phyloP scores from a whole-genome alignment of 2,113 vertebrate species.

The Toxostoma redivivum region DNA sequence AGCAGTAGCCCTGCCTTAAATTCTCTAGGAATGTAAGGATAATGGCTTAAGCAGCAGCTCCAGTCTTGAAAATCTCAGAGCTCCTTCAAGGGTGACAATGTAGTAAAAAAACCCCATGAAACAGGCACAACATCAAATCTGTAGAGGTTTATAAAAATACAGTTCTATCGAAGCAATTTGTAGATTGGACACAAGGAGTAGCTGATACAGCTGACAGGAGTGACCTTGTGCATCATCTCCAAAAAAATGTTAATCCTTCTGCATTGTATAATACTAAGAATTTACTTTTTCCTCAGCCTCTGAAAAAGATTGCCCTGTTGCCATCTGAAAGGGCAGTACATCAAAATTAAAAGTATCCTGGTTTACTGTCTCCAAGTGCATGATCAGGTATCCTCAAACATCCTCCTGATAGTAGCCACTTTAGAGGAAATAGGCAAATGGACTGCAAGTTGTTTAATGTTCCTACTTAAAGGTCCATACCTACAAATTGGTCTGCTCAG shows the following conservation, averaged over 20 bases:
- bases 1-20: neutral
- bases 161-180: neutral
- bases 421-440: neutral
- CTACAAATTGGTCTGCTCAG: neutral
- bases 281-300: neutral
- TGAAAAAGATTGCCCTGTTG: neutral
- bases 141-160: neutral
- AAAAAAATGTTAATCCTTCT: neutral
- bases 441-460: neutral
- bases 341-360: neutral
- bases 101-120: rapidly evolving
- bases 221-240: neutral
- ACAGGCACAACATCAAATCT: neutral
- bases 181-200: neutral
- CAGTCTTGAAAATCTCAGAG: neutral
- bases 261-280: neutral
- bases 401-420: neutral
- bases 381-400: neutral
- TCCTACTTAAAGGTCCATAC: neutral
- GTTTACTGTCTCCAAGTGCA: neutral
- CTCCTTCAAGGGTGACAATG: neutral
- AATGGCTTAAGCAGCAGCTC: neutral
- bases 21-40: neutral
- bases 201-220: neutral
- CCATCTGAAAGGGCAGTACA: neutral